Base-by-base conservation (phyloP, 1,140 invertebrate genomes). In the Helicoverpa armigera region DNA sequence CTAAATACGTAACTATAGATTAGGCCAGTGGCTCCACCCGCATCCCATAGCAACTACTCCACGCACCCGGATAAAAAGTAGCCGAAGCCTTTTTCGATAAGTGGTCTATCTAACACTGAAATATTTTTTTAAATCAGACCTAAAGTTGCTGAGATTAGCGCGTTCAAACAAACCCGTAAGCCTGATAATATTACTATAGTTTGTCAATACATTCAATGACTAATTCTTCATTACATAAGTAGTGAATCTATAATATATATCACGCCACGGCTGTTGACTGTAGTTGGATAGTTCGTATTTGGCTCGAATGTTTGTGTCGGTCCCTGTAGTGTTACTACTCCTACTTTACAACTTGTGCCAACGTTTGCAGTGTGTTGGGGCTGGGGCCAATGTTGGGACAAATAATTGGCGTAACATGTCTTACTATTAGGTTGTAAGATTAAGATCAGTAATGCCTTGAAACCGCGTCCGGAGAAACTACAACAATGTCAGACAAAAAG, bases 251-350 rank as follows among this genome's bases (percentile, higher is more conserved):
- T 77, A 77, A 77, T 67, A 50, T 77, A 67, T 65, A 67, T 13
- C n/a, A 11, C 50, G 3, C 16, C n/a, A 11, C 50, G 3, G 12
- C 31, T n/a, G 75, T 77, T 77, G 43, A 53, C 50, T 35, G 60
- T 77, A 67, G 23, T 53, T 65, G 58, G 50, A 35, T 54, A 77
- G 75, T 77, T 73, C 70, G 18, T 73, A 43, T 73, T 73, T 73
- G 70, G 51, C 61, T 50, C 23, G 29, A 23, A 18, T 77, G 75
- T 77, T 65, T 77, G 58, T 77, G 23, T 67, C 50, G 3, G 48
- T 67, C 61, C 75, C 75, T 29, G 58, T 53, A 43, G 61, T 65
- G 75, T 77, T 65, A 51, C 48, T 65, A 65, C 53, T 77, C 61
- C 61, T 67, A 31, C 48, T 77, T 77, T 77, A 65, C 75, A 63